phyloP scores from a whole-genome alignment of 2,113 vertebrate species.

The Mesocricetus auratus region DNA sequence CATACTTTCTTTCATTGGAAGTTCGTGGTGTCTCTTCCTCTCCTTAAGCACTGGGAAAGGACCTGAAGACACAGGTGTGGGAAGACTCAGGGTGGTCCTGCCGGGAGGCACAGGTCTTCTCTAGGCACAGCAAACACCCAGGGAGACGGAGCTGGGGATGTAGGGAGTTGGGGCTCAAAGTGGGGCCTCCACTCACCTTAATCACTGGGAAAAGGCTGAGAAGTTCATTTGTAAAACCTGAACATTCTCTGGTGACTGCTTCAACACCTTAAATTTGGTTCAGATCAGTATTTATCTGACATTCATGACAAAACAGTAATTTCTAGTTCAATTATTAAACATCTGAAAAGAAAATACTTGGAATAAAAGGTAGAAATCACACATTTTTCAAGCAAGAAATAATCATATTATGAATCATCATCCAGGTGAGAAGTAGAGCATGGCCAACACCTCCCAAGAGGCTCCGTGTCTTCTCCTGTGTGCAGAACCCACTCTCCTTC shows the following conservation, averaged over 20 bases:
- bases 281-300: conserved; percentile 28
- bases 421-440: conserved; percentile 9
- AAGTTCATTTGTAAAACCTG: background rate
- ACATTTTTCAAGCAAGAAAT: conserved; percentile 26
- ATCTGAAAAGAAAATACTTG: conserved; percentile 16
- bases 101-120: no score
- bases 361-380: conserved; percentile 38
- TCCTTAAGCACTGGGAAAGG: no score
- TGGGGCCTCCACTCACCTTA: no score
- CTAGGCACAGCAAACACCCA: no score
- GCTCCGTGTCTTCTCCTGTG: background rate
- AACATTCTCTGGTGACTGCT: background rate
- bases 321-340: conserved; percentile 41
- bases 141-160: no score
- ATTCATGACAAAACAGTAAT: conserved; percentile 39
- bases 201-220: no score
- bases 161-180: no score
- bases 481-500: background rate
- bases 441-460: background rate
- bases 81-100: no score
- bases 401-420: conserved; percentile 8
- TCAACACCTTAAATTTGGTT: conserved; percentile 39
- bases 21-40: no score
- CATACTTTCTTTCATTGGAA: no score
- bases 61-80: no score